Percentiles rank a stretch among this genome's conserved stretches.
Evolutionary conservation across 2,797 vertebrate genomes (phyloP).

Genomic region (Morelia viridis): DNA sequence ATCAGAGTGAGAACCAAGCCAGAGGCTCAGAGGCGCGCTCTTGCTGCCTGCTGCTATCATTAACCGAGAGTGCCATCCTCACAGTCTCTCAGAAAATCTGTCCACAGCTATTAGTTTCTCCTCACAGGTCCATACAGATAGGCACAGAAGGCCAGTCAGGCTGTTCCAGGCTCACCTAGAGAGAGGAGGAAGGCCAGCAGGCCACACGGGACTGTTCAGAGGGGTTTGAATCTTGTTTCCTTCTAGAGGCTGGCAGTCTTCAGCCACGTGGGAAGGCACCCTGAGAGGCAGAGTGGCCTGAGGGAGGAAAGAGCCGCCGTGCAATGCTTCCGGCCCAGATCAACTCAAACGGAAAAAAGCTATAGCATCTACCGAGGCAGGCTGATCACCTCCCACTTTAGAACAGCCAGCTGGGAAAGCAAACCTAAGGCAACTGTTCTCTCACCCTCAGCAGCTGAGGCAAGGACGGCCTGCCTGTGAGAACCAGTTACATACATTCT

Average conservation of each 20-base stretch:
- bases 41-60: too few relatives aligned
- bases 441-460: conserved; percentile 15
- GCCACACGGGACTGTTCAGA: background rate
- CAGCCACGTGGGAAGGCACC: background rate
- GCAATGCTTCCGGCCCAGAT: background rate
- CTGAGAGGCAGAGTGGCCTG: background rate
- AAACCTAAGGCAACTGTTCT: conserved; percentile 10
- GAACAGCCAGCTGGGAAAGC: background rate
- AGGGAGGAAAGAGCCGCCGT: background rate
- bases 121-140: background rate
- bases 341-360: background rate
- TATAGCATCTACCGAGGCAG: background rate
- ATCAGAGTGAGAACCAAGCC: background rate
- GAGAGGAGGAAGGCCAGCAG: background rate
- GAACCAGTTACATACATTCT: conserved; percentile 27
- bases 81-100: too few relatives aligned
- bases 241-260: background rate
- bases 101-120: background rate
- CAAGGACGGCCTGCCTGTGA: background rate
- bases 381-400: too few relatives aligned
- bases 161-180: background rate
- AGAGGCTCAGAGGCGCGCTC: background rate
- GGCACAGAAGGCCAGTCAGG: background rate
- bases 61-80: background rate
- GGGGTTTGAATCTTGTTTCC: background rate